phyloP scores from a whole-genome alignment of 37 sponge, comb jelly and placozoan genomes.

The Crambe crambe region DNA sequence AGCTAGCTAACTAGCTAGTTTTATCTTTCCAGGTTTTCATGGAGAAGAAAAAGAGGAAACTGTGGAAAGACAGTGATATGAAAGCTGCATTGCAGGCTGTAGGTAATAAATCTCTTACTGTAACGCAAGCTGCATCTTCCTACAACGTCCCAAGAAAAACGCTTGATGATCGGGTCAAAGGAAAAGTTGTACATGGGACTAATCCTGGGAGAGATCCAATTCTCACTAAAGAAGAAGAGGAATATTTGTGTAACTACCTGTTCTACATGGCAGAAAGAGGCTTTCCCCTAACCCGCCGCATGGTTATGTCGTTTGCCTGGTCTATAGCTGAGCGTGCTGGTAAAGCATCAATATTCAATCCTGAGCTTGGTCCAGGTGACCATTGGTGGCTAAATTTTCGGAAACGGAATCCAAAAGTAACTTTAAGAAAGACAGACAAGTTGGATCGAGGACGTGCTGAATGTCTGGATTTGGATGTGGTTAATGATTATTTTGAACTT shows the following conservation, averaged over 20 bases:
- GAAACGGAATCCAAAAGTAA: constrained; percentile 7
- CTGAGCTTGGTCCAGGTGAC: neutral
- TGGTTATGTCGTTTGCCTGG: constrained; percentile 6
- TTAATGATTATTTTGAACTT: constrained; percentile 8
- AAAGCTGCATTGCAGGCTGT: neutral
- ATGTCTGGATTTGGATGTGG: neutral
- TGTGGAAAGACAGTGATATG: constrained; percentile 15
- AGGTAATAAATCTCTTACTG: neutral
- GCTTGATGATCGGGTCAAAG: constrained; percentile 7
- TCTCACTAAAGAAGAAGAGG: neutral
- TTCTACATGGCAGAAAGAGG: constrained; percentile 18
- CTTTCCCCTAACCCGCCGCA: constrained; percentile 1
- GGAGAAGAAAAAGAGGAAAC: neutral
- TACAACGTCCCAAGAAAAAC: constrained; percentile 10
- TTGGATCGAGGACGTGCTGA: constrained; percentile 6
- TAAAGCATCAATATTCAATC: neutral
- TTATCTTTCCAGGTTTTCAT: too few species aligned
- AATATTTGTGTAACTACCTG: neutral
- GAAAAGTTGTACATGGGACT: neutral
- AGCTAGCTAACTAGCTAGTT: too few species aligned
- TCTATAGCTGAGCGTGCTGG: neutral
- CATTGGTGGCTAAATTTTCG: constrained; percentile 17
- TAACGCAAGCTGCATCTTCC: neutral
- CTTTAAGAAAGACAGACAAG: neutral
- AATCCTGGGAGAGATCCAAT: neutral